Base-by-base conservation (phyloP, 2,113 vertebrate genomes). In the Oreochromis niloticus region DNA sequence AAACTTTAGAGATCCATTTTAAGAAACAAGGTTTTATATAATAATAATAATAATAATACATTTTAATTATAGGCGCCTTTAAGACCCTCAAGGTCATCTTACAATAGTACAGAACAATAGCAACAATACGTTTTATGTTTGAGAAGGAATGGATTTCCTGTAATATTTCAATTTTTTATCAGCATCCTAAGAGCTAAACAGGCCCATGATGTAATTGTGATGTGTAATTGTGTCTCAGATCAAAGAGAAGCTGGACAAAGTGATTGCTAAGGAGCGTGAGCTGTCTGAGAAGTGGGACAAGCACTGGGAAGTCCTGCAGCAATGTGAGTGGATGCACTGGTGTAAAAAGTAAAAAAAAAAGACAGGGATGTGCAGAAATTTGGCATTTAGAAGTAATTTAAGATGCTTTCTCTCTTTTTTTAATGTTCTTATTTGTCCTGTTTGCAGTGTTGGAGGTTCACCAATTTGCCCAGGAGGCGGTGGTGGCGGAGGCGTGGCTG, bases 401-500 rank as follows among this genome's bases (percentile, higher is more conserved):
- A 24, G 27, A 32, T 13, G 9, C 39, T 13, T 1, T 32, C 7
- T 13, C 6, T 86, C 6, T 7, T 36, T 12, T 89, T 39, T 39
- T 4, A 2, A 11, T 41, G n/a, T 41, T 57, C 34, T 56, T 27
- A 14, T 52, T 10, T 36, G 11, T 79, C 66, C 32, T 68, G 4
- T 9, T 10, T 4, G 32, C 80, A 99, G 98, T 97, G 97, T 91
- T 98, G 92, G 98, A 99, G 93, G 97, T 99, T 4, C 98, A 98
- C 89, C 98, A 99, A 95, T 99, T 99, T 24, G 98, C 98, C 9
- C 98, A 99, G 96, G 98, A 99, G 89, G 98, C 98, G 0, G 97
- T 98, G 88, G 98, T 99, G 91, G 98, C 98, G 0, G 98, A 99
- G 5, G 98, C 98, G 1, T 99, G 98, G 98, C 95, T 99, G 57